Percentiles rank a stretch among this genome's conserved stretches.
Conservation (phyloP, 2,888 invertebrate species). For the Lamellibrachia columna region DNA sequence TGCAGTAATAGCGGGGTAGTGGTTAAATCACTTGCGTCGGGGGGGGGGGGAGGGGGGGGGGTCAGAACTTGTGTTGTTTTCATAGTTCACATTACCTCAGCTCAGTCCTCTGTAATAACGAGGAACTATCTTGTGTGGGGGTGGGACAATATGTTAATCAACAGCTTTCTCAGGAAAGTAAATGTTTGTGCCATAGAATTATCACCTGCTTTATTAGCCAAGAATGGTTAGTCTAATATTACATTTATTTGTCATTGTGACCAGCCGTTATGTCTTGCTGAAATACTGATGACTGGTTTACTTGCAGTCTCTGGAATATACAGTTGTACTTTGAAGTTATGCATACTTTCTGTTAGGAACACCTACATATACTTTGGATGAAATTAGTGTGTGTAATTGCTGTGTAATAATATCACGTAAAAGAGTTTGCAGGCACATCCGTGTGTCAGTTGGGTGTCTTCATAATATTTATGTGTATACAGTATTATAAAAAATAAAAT, state of each 20-base stretch:
- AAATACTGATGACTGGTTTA: not conserved
- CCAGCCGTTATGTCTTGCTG: not conserved
- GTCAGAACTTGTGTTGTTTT: not conserved
- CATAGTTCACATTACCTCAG: not conserved
- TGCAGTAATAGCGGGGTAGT: not conserved
- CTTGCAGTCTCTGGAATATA: not conserved
- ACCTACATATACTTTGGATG: not conserved
- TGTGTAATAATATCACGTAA: not conserved
- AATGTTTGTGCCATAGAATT: not conserved
- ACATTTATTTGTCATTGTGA: not conserved
- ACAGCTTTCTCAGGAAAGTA: not conserved
- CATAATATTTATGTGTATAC: not conserved
- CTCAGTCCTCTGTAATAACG: not conserved
- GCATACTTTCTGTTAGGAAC: not conserved
- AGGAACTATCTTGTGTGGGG: not conserved
- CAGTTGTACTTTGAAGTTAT: not conserved
- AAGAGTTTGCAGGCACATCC: not conserved
- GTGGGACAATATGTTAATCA: not conserved
- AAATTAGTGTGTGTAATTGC: not conserved
- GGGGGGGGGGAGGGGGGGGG: not conserved
- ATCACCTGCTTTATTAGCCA: not conserved
- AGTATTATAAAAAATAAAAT: not conserved
- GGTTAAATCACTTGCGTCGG: not conserved
- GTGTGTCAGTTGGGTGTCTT: not conserved
- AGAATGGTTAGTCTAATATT: not conserved